phyloP scores from a whole-genome alignment of 2,888 invertebrate species.

The Corythucha ciliata region DNA sequence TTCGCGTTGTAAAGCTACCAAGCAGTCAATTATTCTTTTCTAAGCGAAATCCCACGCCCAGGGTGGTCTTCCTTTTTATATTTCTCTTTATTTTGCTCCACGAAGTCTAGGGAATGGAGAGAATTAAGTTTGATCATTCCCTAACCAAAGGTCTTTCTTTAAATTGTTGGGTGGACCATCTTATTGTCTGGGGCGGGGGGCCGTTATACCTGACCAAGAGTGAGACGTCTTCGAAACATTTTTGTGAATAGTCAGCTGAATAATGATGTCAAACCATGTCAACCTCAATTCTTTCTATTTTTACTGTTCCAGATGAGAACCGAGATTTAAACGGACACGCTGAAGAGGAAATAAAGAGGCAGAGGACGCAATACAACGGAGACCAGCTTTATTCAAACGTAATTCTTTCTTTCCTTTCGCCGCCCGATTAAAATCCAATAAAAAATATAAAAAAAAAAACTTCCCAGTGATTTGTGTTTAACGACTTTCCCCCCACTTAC shows the following conservation, averaged over 20 bases:
- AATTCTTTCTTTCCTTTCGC: slow-evolving; percentile 43
- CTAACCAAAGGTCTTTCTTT: too few species aligned
- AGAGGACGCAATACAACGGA: slow-evolving; percentile 78
- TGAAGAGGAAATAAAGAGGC: slow-evolving; percentile 80
- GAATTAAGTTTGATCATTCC: too few species aligned
- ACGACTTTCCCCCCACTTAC: neutral
- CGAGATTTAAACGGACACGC: slow-evolving; percentile 77
- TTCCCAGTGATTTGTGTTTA: neutral
- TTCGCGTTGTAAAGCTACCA: too few species aligned
- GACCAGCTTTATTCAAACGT: slow-evolving; percentile 84
- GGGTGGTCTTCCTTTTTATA: too few species aligned
- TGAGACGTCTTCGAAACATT: neutral
- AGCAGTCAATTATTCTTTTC: too few species aligned
- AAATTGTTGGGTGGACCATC: too few species aligned
- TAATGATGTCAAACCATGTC: neutral
- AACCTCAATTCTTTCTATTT: too few species aligned
- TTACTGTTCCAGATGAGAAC: slow-evolving; percentile 63
- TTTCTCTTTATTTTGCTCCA: too few species aligned
- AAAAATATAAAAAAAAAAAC: neutral
- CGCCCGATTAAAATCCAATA: neutral
- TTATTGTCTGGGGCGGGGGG: neutral
- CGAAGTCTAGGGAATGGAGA: too few species aligned
- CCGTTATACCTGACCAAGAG: slow-evolving; percentile 7
- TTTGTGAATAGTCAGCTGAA: neutral
- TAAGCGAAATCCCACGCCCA: too few species aligned